Evolutionary conservation across 2,888 invertebrate genomes (phyloP), one percentile per base, ranked within the genome.

Genomic region (Graphium colonna): DNA sequence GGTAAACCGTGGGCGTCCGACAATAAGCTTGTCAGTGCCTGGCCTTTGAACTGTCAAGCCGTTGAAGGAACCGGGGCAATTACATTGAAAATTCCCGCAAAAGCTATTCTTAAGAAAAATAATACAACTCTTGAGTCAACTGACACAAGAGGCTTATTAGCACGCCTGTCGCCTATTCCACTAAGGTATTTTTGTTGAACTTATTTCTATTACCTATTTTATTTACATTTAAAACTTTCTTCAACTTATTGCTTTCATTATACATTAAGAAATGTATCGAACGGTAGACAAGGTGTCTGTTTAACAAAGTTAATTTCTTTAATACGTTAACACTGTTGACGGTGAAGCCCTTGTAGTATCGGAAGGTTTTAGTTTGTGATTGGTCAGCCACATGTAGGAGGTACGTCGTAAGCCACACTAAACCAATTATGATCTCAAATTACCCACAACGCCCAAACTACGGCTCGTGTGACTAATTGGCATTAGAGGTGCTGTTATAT

Each of bases 1-100:
- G 81, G 85, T 79, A 79, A 83, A 80, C 77, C 75, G 82, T 86
- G 79, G 85, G 86, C 85, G 86, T 81, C 73, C 74, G 80, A 89
- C 88, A 89, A 89, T 88, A 81, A 83, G 81, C 74, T 77, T 79
- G 88, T 88, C 88, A 87, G 71, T 62, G 77, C 66, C 75, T 74
- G 78, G 71, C 86, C 86, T 89, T 89, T 89, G 86, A 89, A 85
- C 82, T 89, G 88, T 89, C 89, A 88, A 75, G 58, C 71, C 64
- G 77, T 81, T 85, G 83, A 88, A 88, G 85, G 70, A 85, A 87
- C 82, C 84, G 77, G 87, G 86, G 87, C 88, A 88, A 89, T 88
- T 89, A 88, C 83, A 87, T 84, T 84, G 87, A 84, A 87, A 86
- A 79, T 78, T 77, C 77, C 74, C 71, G 80, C 85, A 80, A 78